A percentile compares a stretch with the other conserved stretches of the same genome.
phyloP scores from a whole-genome alignment of 2,113 vertebrate genomes.

The Indicator maculatus region DNA sequence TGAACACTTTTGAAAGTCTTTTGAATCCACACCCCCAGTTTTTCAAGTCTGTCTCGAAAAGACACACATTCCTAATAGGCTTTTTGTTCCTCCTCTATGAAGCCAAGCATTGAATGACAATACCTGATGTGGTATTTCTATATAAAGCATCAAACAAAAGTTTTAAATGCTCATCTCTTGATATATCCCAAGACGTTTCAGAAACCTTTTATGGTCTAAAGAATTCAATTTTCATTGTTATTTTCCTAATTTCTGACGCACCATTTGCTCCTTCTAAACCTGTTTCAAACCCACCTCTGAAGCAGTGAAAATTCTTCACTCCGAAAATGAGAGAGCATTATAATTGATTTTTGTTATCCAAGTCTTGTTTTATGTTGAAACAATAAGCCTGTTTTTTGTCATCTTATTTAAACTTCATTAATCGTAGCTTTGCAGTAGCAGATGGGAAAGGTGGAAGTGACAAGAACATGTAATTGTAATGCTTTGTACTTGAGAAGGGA shows the following conservation, averaged over 20 bases:
- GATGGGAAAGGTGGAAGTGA: constrained; percentile 35
- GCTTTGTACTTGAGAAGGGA: neutral
- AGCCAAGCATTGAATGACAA: neutral
- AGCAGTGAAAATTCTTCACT: neutral
- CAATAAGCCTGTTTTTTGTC: constrained; percentile 2
- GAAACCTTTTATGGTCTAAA: neutral
- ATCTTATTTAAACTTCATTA: constrained; percentile 41
- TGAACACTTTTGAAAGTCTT: neutral
- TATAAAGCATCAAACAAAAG: neutral
- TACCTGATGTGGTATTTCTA: neutral
- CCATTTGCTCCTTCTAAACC: neutral
- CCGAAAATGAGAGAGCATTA: neutral
- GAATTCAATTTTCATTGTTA: neutral
- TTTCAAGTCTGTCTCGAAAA: neutral
- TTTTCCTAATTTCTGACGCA: neutral
- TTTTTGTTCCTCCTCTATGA: neutral
- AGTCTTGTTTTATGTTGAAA: constrained; percentile 40
- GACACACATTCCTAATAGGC: fast-evolving
- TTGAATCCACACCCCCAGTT: neutral
- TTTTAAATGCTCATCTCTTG: neutral
- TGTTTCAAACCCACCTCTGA: neutral
- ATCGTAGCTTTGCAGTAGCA: constrained; percentile 1
- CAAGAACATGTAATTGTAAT: neutral
- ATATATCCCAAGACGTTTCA: neutral
- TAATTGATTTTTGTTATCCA: constrained; percentile 31